Percentiles rank a stretch among this genome's conserved stretches.
Evolutionary conservation across 2,888 invertebrate species (phyloP).

Genomic region (Tenthredo notha): DNA sequence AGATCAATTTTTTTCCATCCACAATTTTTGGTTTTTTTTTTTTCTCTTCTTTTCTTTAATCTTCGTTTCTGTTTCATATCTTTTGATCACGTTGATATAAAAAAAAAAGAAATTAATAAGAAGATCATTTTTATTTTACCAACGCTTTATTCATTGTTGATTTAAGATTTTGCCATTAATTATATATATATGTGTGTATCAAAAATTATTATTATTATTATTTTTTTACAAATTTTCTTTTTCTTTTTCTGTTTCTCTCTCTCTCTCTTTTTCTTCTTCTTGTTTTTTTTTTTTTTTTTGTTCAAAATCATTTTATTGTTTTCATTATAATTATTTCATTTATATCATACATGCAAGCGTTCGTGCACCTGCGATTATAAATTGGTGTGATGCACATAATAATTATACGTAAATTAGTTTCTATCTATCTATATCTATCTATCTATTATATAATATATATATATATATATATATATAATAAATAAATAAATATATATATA

Average conservation of each 20-base stretch:
- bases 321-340: constrained; percentile 15
- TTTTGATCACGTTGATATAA: neutral
- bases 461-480: too few relatives aligned
- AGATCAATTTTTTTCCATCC: neutral
- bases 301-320: constrained; percentile 44
- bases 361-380: constrained; percentile 68
- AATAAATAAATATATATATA: neutral
- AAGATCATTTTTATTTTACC: constrained; percentile 10
- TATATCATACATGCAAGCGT: constrained; percentile 46
- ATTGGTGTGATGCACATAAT: constrained; percentile 70
- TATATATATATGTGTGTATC: neutral
- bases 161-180: neutral
- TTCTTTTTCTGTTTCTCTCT: too few relatives aligned
- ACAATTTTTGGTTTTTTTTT: neutral
- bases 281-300: constrained; percentile 46
- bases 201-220: neutral
- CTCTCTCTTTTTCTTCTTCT: too few relatives aligned
- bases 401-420: constrained; percentile 44
- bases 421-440: constrained; percentile 13
- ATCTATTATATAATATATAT: neutral
- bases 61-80: neutral
- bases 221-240: neutral
- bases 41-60: neutral
- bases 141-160: neutral
- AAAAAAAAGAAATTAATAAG: neutral